Evolutionary conservation across 2,888 invertebrate genomes (phyloP), one percentile per base, ranked within the genome.

Genomic region (Nymphalis polychloros): DNA sequence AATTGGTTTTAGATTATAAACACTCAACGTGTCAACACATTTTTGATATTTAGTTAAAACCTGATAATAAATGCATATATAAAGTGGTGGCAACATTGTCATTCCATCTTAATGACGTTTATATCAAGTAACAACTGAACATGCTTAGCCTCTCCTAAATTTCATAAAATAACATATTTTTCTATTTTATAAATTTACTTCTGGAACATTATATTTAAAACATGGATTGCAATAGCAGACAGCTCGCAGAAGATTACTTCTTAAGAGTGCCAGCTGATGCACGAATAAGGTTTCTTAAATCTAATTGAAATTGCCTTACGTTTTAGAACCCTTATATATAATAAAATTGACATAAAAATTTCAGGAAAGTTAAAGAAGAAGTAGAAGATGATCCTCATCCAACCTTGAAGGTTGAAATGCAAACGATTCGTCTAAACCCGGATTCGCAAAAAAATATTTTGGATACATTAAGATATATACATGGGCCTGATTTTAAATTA

Each of bases 381-480:
- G 88, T 89, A 1, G 85, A 91, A 64, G 89, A 92, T 72, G 90
- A 94, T 7, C 90, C 85, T 48, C 89, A 91, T 72, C 92, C 92
- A 46, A 85, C 91, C 8, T 93, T 95, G 1, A 96, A 95, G 84
- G 95, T 96, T 71, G 96, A 97, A 87, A 90, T 97, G 87, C 96
- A 96, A 79, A 95, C 95, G 8, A 86, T 97, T 59, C 93, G 94
- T 8, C 86, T 97, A 27, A 94, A 93, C 61, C 93, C 95, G 41
- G 94, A 95, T 76, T 94, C 95, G 2, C 96, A 96, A 80, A 95
- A 95, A 80, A 91, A 95, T 77, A 94, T 97, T 50, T 93, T 96
- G 87, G 96, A 96, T 72, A 96, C 96, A 3, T 84, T 97, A 63
- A 94, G 94, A 72, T 94, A 94, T 75, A 95, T 97, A 73, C 95